A percentile compares a stretch with the other conserved stretches of the same genome.
Conservation (phyloP, 2,888 invertebrate species). For the Euplexia lucipara region DNA sequence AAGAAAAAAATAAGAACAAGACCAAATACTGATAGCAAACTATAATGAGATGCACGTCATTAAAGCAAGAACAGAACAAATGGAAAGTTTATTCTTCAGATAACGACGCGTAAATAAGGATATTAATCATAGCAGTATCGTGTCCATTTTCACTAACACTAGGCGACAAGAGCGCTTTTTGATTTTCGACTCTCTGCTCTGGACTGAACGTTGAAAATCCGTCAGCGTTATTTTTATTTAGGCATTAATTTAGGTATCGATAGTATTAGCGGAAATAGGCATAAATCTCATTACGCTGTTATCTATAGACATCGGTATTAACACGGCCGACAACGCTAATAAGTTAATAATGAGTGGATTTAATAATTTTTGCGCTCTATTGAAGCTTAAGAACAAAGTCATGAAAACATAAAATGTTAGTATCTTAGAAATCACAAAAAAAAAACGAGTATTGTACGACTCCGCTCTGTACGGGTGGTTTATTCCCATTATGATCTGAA, state of each 20-base stretch:
- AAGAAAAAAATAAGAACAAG: constrained; percentile 42
- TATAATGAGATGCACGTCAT: constrained; percentile 57
- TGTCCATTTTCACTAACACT: constrained; percentile 32
- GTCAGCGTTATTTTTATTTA: too few species aligned
- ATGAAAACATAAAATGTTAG: too few species aligned
- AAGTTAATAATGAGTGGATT: constrained; percentile 14
- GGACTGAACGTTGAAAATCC: too few species aligned
- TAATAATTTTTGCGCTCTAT: constrained; percentile 1
- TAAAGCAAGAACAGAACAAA: constrained; percentile 54
- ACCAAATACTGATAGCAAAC: constrained; percentile 42
- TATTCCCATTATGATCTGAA: too few species aligned
- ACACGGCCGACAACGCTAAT: constrained; percentile 24
- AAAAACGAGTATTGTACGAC: too few species aligned
- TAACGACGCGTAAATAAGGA: constrained; percentile 69
- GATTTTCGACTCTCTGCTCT: too few species aligned
- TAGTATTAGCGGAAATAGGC: too few species aligned
- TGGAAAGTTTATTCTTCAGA: constrained; percentile 74
- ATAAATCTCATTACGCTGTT: constrained; percentile 34
- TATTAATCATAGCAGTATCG: constrained; percentile 65
- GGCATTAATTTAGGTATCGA: too few species aligned
- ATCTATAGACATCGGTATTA: constrained; percentile 45
- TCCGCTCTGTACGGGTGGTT: too few species aligned
- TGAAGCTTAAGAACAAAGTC: too few species aligned
- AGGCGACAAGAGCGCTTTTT: too few species aligned
- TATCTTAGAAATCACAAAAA: too few species aligned